A percentile compares a stretch with the other conserved stretches of the same genome.
phyloP scores from a whole-genome alignment of 1,140 invertebrate genomes.

The Platorchestia sp. region DNA sequence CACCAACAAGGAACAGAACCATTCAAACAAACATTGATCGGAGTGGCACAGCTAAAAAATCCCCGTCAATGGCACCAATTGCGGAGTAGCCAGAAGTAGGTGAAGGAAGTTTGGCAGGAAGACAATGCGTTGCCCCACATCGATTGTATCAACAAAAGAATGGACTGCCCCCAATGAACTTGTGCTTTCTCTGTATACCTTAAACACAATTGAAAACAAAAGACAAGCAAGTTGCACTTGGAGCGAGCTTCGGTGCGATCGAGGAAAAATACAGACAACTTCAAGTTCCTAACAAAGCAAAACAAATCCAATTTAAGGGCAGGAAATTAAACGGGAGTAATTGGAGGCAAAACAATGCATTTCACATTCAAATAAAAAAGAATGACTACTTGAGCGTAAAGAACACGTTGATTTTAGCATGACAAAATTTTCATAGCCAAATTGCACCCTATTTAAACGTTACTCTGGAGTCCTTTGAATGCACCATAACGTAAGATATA shows the following conservation, averaged over 20 bases:
- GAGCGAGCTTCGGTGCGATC: background rate
- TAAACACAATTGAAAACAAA: background rate
- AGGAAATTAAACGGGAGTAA: background rate
- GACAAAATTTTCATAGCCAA: background rate
- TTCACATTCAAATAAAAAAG: background rate
- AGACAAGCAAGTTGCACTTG: slow-evolving; percentile 1
- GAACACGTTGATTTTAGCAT: background rate
- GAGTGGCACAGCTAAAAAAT: background rate
- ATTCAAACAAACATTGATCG: background rate
- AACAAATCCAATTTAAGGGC: background rate
- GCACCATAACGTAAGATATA: no score
- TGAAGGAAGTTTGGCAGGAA: slow-evolving; percentile 3
- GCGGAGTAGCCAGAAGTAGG: slow-evolving; percentile 4
- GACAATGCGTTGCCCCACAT: slow-evolving; percentile 6
- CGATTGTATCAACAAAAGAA: slow-evolving; percentile 42
- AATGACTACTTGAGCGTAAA: background rate
- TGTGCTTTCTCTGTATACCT: slow-evolving; percentile 6
- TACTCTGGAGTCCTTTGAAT: background rate
- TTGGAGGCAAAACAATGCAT: background rate
- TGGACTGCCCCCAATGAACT: slow-evolving; percentile 32
- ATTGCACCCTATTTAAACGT: background rate
- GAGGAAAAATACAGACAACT: background rate
- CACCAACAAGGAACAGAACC: background rate
- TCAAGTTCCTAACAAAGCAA: background rate
- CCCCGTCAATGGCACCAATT: background rate